Base-by-base conservation (phyloP, 2,113 vertebrate genomes). In the Dromaius novaehollandiae region DNA sequence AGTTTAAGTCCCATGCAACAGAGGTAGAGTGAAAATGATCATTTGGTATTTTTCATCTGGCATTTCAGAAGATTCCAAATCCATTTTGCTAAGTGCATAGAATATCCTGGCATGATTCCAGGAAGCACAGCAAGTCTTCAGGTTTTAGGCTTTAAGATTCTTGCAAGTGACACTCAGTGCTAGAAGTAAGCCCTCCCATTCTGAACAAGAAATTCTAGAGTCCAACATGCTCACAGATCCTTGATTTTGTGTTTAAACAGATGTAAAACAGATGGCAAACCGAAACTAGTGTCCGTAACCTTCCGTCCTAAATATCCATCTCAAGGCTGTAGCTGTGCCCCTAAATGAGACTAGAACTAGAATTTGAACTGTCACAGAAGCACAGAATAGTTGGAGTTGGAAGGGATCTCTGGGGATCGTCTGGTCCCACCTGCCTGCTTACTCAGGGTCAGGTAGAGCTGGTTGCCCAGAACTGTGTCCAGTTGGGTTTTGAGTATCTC, bases 11-110 rank as follows among this genome's bases (percentile, higher is more conserved):
- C 63, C 3, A 30, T 20, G 32, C 1, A 77, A 36, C 13, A 58
- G 56, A 79, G 10, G 3, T 40, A 53, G 70, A 89, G 74, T 34
- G 7, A 83, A 80, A 91, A 51, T 28, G 0, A 61, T 44, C 0
- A 24, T 61, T 74, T 48, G 5, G 2, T 0, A 1, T 2, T n/a
- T 28, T 46, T 79, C 38, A 42, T 82, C 13, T 42, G 13, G 1
- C 8, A 50, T 18, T 46, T 5, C 4, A 32, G 21, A 74, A 56
- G 5, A 74, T 36, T 77, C 2, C 11, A 74, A 65, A 48, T 46
- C 24, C 38, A 9, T 70, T 48, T 81, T 91, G 9, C 24, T 46
- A 1, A 25, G 38, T 44, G 66, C 71, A n/a, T 3, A 22, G 40
- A 30, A 83, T 34, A 53, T 74, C 19, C 68, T 66, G 58, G 26